Base-by-base conservation (phyloP, 1,140 invertebrate species). In the Pachypeltis micranthus region DNA sequence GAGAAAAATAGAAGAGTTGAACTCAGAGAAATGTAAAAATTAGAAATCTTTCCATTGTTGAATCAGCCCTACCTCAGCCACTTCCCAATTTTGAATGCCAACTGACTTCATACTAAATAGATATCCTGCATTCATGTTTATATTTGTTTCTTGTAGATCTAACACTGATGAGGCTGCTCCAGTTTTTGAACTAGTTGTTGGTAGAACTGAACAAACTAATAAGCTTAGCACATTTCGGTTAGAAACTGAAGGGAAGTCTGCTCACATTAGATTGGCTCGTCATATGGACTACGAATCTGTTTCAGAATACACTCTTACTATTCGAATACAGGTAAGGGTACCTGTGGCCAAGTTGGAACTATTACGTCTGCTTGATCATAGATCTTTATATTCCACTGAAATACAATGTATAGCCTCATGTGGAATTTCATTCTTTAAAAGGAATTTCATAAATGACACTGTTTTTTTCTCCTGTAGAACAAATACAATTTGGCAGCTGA, bases 341-440 rank as follows among this genome's bases (percentile, higher is more conserved):
- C 85, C 88, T 68, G 91, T 97, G 65, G 88, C 91, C 61, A 91
- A 93, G 76, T 91, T 94, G 63, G 94, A 97, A 81, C 97, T 98
- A 76, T 81, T 99, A 68, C 86, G 96, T 73, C 85, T 99, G 72
- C 99, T 99, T 74, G 99, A 98, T 81, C 96, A 99, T 81, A 96
- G 96, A 66, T n/a, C n/a, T n/a, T 65, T 39, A n/a, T 54, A 28
- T 56, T 61, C 1, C 34, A 63, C 14, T 2, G 31, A 10, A 39
- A 39, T 39, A 10, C 31, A 39, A 39, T 39, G 7, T 39, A 10
- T 39, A 39, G 31, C 31, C 31, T 39, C 31, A 7, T 39, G 31
- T 39, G 7, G n/a, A 39, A 16, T 61, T 14, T 54, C 28, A 4
- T 27, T 31, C 47, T 10, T 55, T 25, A 4, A 7, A 62, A n/a